Conservation (phyloP, 1,140 invertebrate species). For the Psix sp. region DNA sequence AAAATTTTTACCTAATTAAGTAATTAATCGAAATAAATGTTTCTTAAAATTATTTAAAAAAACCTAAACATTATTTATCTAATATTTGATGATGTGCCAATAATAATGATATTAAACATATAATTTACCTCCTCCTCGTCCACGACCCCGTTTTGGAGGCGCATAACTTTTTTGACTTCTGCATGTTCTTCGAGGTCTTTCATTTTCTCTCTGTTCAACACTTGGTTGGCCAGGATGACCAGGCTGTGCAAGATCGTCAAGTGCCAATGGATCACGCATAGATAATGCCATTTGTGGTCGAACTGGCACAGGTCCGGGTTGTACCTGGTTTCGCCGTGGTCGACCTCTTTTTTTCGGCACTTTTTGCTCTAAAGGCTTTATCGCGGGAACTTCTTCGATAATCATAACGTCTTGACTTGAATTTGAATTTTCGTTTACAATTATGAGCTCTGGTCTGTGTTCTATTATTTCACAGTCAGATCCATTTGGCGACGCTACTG, state of each 20-base stretch:
- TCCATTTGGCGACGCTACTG: constrained; percentile 55
- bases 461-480: constrained; percentile 75
- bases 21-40: no score
- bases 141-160: constrained; percentile 73
- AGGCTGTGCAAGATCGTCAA: constrained; percentile 63
- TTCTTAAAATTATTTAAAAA: no score
- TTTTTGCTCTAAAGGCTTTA: constrained; percentile 64
- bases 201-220: constrained; percentile 65
- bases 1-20: no score
- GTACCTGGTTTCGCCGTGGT: constrained; percentile 67
- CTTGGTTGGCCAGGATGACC: constrained; percentile 28
- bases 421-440: constrained; percentile 76
- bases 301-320: constrained; percentile 15
- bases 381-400: constrained; percentile 71
- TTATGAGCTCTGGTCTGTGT: constrained; percentile 72
- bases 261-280: constrained; percentile 66
- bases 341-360: constrained; percentile 72
- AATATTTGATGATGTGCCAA: no score
- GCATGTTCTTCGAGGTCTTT: constrained; percentile 74
- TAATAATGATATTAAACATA: no score
- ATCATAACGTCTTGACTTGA: constrained; percentile 76
- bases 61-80: no score
- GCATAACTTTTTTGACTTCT: constrained; percentile 75
- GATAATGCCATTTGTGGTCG: constrained; percentile 40
- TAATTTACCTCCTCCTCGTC: constrained; percentile 67